phyloP scores from a whole-genome alignment of 2,888 invertebrate species.

The Hesperia comma region DNA sequence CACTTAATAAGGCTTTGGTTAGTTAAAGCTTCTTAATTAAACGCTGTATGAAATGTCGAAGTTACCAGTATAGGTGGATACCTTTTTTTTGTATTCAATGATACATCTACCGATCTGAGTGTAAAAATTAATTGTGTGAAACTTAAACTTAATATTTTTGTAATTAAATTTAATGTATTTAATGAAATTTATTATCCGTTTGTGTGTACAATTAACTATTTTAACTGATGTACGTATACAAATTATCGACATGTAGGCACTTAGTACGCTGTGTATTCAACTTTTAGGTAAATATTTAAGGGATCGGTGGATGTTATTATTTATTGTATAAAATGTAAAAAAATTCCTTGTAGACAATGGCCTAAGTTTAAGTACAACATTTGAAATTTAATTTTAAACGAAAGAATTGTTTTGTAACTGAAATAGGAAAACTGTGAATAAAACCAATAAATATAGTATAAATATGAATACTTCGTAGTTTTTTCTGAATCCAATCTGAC shows the following conservation, averaged over 20 bases:
- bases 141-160: constrained; percentile 20
- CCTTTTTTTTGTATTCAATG: constrained; percentile 20
- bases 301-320: constrained; percentile 30
- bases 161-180: constrained; percentile 16
- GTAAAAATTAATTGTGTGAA: constrained; percentile 14
- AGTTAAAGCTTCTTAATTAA: constrained; percentile 9
- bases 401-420: constrained; percentile 79
- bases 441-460: constrained; percentile 80
- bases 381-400: constrained; percentile 72
- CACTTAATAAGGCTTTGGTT: constrained; percentile 40
- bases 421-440: constrained; percentile 80
- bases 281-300: constrained; percentile 15
- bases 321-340: constrained; percentile 20
- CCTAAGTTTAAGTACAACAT: constrained; percentile 78
- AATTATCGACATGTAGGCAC: constrained; percentile 13
- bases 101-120: constrained; percentile 17
- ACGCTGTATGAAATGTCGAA: constrained; percentile 14
- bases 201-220: constrained; percentile 17
- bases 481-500: constrained; percentile 25
- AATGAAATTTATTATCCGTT: constrained; percentile 23
- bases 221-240: constrained; percentile 24
- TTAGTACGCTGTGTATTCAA: constrained; percentile 21
- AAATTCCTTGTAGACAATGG: constrained; percentile 76
- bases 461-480: constrained; percentile 48
- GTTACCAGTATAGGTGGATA: constrained; percentile 26